phyloP scores from a whole-genome alignment of 1,140 invertebrate species.

The Himalopsyche phryganea region DNA sequence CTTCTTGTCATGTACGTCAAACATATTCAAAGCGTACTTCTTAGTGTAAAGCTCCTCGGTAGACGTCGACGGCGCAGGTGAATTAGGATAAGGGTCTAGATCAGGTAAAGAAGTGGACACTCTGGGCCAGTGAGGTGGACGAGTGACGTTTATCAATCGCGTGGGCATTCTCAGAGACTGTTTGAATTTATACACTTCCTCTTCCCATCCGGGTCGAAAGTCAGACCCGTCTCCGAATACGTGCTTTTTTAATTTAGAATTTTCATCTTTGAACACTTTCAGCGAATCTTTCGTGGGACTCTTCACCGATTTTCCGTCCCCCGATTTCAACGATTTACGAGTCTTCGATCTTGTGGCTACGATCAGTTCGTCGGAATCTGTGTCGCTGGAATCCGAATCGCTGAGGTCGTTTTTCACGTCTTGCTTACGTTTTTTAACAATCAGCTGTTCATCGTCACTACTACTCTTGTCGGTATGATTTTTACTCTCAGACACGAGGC shows the following conservation, averaged over 20 bases:
- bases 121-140: conserved; percentile 54
- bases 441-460: conserved; percentile 33
- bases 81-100: conserved; percentile 63
- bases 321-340: conserved; percentile 42
- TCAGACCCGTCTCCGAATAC: conserved; percentile 70
- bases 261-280: conserved; percentile 41
- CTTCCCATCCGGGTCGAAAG: conserved; percentile 74
- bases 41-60: conserved; percentile 40
- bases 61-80: conserved; percentile 59
- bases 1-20: conserved; percentile 45
- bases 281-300: conserved; percentile 41
- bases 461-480: conserved; percentile 29
- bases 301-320: conserved; percentile 42
- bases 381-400: conserved; percentile 37
- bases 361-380: conserved; percentile 45
- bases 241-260: conserved; percentile 53
- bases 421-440: conserved; percentile 28
- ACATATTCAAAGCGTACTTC: conserved; percentile 34
- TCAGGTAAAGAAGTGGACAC: conserved; percentile 73
- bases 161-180: conserved; percentile 74
- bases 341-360: conserved; percentile 43
- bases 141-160: conserved; percentile 70
- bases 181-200: conserved; percentile 77
- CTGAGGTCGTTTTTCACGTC: conserved; percentile 22
- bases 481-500: conserved; percentile 36